Evolutionary conservation across 1,140 invertebrate genomes (phyloP).

Genomic region (Pristionchus pacificus): DNA sequence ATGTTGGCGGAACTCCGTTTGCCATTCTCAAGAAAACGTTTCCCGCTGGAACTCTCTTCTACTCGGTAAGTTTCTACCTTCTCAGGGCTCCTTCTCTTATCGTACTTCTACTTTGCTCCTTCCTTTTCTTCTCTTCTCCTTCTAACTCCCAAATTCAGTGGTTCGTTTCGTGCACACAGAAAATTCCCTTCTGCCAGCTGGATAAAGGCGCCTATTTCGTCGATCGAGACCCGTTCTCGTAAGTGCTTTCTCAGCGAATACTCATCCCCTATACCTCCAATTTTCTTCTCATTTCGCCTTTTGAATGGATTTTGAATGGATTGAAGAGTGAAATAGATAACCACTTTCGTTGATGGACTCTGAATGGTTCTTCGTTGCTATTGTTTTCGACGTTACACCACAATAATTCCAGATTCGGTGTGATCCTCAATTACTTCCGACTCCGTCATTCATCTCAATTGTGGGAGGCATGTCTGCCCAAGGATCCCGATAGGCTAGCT

Average conservation of each 20-base stretch:
- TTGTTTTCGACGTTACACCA: too few relatives aligned
- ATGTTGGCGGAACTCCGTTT: conserved; percentile 23
- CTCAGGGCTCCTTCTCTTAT: too few relatives aligned
- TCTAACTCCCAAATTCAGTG: too few relatives aligned
- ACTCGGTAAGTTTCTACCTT: not conserved
- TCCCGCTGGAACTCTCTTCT: conserved; percentile 19
- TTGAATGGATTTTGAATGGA: not conserved
- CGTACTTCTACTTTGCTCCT: too few relatives aligned
- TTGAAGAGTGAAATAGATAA: not conserved
- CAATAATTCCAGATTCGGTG: conserved; percentile 78
- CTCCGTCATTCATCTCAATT: conserved; percentile 28
- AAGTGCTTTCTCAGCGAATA: conserved; percentile 3
- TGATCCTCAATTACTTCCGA: conserved; percentile 84
- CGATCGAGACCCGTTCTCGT: conserved; percentile 29
- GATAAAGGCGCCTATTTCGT: conserved; percentile 26
- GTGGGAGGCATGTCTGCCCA: conserved; percentile 39
- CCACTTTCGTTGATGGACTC: too few relatives aligned
- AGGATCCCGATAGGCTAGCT: conserved; percentile 37
- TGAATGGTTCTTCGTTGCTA: too few relatives aligned
- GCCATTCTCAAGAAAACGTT: conserved; percentile 23
- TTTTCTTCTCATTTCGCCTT: too few relatives aligned
- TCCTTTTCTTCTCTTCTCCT: too few relatives aligned
- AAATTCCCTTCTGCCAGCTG: conserved; percentile 16
- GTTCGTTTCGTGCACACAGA: conserved; percentile 21
- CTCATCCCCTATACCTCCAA: too few relatives aligned